Base-by-base conservation (phyloP, 2,888 invertebrate species). In the Stegana nigrithorax region DNA sequence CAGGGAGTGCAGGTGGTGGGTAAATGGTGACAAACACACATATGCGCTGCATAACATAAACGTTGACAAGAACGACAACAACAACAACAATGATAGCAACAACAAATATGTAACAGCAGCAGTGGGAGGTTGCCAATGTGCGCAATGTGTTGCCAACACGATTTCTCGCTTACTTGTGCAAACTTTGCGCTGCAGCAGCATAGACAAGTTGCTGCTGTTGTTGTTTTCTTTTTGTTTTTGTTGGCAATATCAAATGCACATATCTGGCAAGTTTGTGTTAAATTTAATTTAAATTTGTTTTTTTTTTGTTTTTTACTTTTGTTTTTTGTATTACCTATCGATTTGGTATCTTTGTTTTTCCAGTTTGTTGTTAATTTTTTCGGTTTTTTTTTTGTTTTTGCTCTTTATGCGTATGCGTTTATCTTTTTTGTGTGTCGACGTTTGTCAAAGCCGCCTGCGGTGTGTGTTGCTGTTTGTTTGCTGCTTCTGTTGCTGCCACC, bases 391-490 rank as follows among this genome's bases (percentile, higher is more conserved):
- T 4, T 45, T 19, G 4, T 6, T 14, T n/a, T n/a, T n/a, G n/a
- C 21, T 4, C 23, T 45, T 17, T 58, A 29, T 44, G 44, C 45
- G 27, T 42, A 45, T 19, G 32, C 4, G 26, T 26, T 17, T 26
- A 14, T 12, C 4, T 55, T 32, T 44, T 47, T 27, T 29, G 4
- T 23, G 25, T 47, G 19, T 26, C 23, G 25, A 32, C 6, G 61
- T 69, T 69, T 64, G 64, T 69, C 67, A 67, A 60, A 64, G 56
- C 69, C 69, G 69, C 68, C 68, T 64, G 69, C 51, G 56, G 66
- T 62, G 68, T 59, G 63, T 68, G 50, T 63, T 62, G 66, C 66
- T 25, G 32, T 45, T 47, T 69, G 66, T 66, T 69, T 69, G 47
- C 19, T 47, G 47, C 50, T 50, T 25, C 50, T 50, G 50, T 50